Conservation (phyloP, 2,888 invertebrate species). For the Epistrophe eligans region DNA sequence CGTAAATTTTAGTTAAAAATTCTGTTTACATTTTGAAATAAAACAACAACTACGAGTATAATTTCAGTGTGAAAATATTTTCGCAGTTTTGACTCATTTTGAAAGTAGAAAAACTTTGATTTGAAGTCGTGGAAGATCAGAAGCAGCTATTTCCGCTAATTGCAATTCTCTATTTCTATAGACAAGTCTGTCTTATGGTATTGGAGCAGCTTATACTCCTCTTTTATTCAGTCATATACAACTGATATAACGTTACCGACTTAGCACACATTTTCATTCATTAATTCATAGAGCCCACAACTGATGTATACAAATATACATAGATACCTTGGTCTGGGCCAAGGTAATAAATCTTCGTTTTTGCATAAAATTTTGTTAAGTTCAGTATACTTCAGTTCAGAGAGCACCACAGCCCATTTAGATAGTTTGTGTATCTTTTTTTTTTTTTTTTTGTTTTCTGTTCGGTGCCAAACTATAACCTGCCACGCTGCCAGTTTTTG, state of each 20-base stretch:
- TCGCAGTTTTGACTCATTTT: not conserved
- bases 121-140: slow-evolving; percentile 31
- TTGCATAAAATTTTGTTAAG: slow-evolving; percentile 64
- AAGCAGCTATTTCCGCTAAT: slow-evolving; percentile 60
- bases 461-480: not conserved
- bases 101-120: slow-evolving; percentile 3
- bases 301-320: slow-evolving; percentile 1
- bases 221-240: not conserved
- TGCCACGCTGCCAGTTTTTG: slow-evolving; percentile 22
- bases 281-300: slow-evolving; percentile 49
- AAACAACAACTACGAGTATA: not conserved
- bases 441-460: slow-evolving; percentile 9
- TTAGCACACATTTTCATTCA: slow-evolving; percentile 64
- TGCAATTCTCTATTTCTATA: slow-evolving; percentile 36
- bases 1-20: slow-evolving; percentile 22
- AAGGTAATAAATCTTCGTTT: slow-evolving; percentile 73
- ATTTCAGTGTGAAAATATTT: slow-evolving; percentile 31
- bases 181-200: not conserved
- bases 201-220: not conserved
- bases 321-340: slow-evolving; percentile 47
- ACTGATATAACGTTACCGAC: slow-evolving; percentile 1
- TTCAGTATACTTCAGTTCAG: slow-evolving; percentile 19
- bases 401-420: not conserved
- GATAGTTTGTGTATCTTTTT: slow-evolving; percentile 12
- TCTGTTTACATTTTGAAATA: not conserved